Base-by-base conservation (phyloP, 1,140 invertebrate species). In the Planococcus citri region DNA sequence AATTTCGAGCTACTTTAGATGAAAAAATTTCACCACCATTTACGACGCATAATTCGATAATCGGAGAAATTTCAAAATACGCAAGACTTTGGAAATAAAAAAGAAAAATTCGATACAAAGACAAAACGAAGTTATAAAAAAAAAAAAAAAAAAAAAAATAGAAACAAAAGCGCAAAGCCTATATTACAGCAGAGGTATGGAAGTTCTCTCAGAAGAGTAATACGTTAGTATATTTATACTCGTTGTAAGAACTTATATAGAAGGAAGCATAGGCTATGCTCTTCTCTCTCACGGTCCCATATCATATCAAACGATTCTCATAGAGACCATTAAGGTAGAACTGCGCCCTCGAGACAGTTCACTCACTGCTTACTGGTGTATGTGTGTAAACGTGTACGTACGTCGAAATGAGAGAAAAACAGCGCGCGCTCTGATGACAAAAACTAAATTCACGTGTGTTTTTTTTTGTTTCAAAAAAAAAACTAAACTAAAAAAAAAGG, bases 151-250 rank as follows among this genome's bases (percentile, higher is more conserved):
- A 20, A 64, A 64, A 64, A 64, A 64, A 64, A 64, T 64, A 64
- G 60, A 64, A 64, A 64, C 25, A 64, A 20, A 64, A 64, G 60
- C 60, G 60, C 60, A 64, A 64, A 64, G 60, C 60, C 25, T 64
- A 64, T 64, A 64, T 64, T 64, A 64, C 60, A 17, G 60, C 60
- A 64, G 60, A 64, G 60, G 60, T 64, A 64, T 64, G 60, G 41
- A 64, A 64, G 60, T 64, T 64, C 20, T 64, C 60, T 64, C 60
- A 64, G 24, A 64, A 64, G 60, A 64, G 60, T 64, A 64, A 64
- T 64, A 64, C 60, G 60, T 64, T 64, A 64, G 60, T 64, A 64
- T 64, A 64, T 64, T 64, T 64, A 64, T 64, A 64, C 60, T 64
- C 60, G 60, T 64, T 64, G 60, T 64, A 64, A 64, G 60, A 64